Percentiles rank a stretch among this genome's conserved stretches.
Conservation (phyloP, 2,888 invertebrate species). For the Azorinus chamasolen region DNA sequence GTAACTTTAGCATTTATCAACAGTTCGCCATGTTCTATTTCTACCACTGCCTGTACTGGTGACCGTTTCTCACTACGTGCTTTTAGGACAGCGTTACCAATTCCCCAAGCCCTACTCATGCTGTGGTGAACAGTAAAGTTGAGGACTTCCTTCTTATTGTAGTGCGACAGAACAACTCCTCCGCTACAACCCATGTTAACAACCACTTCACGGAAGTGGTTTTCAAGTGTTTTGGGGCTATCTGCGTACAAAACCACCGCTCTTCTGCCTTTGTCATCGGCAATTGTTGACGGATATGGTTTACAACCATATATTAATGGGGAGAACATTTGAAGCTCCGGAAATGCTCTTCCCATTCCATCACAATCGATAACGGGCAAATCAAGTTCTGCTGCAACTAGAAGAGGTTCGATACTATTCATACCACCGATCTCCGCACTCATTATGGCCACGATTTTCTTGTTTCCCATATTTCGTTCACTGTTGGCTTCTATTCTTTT, state of each 20-base stretch:
- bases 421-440: slow-evolving; percentile 82
- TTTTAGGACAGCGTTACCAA: slow-evolving; percentile 78
- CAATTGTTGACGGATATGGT: slow-evolving; percentile 74
- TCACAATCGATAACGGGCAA: slow-evolving; percentile 82
- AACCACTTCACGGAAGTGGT: slow-evolving; percentile 76
- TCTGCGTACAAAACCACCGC: slow-evolving; percentile 74
- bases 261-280: slow-evolving; percentile 74
- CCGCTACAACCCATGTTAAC: slow-evolving; percentile 80
- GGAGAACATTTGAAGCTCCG: slow-evolving; percentile 80
- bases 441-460: slow-evolving; percentile 71
- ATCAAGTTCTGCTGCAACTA: slow-evolving; percentile 74
- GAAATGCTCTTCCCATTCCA: slow-evolving; percentile 84
- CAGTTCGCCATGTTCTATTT: slow-evolving; percentile 64
- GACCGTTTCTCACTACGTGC: slow-evolving; percentile 71
- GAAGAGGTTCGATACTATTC: slow-evolving; percentile 80
- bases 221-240: slow-evolving; percentile 74
- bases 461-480: slow-evolving; percentile 17
- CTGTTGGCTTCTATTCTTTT: slow-evolving; percentile 1
- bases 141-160: slow-evolving; percentile 65
- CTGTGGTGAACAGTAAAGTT: slow-evolving; percentile 69
- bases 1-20: slow-evolving; percentile 79
- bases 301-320: slow-evolving; percentile 76
- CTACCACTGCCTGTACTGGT: slow-evolving; percentile 74
- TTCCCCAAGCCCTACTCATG: slow-evolving; percentile 79
- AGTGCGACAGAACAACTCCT: slow-evolving; percentile 65